phyloP scores from a whole-genome alignment of 30 jellyfish, hydroid and myxozoan species.

The Turritopsis dohrnii region DNA sequence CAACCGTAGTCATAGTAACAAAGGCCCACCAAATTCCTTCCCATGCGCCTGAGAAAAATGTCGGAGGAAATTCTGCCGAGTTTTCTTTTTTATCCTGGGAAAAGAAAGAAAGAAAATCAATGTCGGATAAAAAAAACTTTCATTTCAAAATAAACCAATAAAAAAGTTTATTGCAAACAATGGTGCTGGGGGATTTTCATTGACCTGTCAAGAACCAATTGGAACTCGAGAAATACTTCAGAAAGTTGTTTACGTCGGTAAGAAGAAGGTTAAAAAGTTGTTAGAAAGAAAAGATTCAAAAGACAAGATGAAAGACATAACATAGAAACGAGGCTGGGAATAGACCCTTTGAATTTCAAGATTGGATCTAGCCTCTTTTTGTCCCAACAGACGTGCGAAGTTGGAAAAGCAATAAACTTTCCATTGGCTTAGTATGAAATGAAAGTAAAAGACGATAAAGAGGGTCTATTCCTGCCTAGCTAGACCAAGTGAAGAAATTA shows the following conservation, averaged over 20 bases:
- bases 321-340: not conserved
- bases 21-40: slow-evolving; percentile 99
- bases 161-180: not conserved
- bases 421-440: not conserved
- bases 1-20: slow-evolving; percentile 98
- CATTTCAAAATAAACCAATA: not conserved
- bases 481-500: not conserved
- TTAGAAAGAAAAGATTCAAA: not conserved
- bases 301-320: not conserved
- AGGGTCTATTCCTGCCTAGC: not conserved
- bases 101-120: not conserved
- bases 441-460: not conserved
- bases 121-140: not conserved
- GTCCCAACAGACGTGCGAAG: not conserved
- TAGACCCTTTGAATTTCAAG: not conserved
- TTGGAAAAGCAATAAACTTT: not conserved
- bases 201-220: not conserved
- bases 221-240: not conserved
- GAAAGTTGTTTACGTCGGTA: too few species aligned
- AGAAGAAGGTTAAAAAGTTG: too few species aligned
- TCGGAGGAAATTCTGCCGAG: slow-evolving; percentile 88
- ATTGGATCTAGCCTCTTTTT: not conserved
- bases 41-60: slow-evolving; percentile 95
- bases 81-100: slow-evolving; percentile 73
- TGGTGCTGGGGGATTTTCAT: not conserved